Conservation (phyloP, 2,888 invertebrate species). For the Caenorhabditis angaria region DNA sequence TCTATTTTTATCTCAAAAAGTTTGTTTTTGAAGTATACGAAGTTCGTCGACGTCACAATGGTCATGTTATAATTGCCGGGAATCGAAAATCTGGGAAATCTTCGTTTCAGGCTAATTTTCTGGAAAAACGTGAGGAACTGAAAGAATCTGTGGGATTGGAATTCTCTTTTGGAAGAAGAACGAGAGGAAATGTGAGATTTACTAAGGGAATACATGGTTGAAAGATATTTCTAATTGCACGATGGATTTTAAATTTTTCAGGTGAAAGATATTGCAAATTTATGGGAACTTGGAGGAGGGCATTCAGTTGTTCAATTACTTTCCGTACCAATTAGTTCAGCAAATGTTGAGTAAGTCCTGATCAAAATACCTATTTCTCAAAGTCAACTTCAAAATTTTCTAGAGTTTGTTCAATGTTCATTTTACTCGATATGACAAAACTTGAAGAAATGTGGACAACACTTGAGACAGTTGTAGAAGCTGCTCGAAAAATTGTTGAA, state of each 20-base stretch:
- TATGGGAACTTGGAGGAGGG: conserved; percentile 85
- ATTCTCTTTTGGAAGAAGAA: conserved; percentile 83
- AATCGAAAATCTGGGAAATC: conserved; percentile 79
- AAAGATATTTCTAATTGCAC: not conserved
- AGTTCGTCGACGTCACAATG: conserved; percentile 41
- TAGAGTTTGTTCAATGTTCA: conserved; percentile 30
- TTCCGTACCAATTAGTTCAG: conserved; percentile 75
- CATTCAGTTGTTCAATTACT: conserved; percentile 76
- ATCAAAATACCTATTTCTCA: too few species aligned
- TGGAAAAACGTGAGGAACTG: conserved; percentile 80
- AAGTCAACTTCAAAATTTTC: not conserved
- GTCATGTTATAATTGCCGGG: conserved; percentile 50
- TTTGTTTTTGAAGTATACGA: conserved; percentile 35
- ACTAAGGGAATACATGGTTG: not conserved
- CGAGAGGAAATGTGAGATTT: conserved; percentile 73
- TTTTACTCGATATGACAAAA: conserved; percentile 40
- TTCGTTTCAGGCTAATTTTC: conserved; percentile 81
- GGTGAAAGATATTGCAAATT: conserved; percentile 81
- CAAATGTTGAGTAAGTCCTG: conserved; percentile 73
- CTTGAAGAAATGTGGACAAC: conserved; percentile 73
- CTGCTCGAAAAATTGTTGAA: conserved; percentile 42
- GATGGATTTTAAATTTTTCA: conserved; percentile 61
- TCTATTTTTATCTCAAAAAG: not conserved
- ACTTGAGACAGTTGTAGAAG: conserved; percentile 76
- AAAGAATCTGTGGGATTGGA: conserved; percentile 86